Percentiles rank a stretch among this genome's conserved stretches.
Evolutionary conservation across 2,113 vertebrate species (phyloP).

Genomic region (Sisor rabdophorus): DNA sequence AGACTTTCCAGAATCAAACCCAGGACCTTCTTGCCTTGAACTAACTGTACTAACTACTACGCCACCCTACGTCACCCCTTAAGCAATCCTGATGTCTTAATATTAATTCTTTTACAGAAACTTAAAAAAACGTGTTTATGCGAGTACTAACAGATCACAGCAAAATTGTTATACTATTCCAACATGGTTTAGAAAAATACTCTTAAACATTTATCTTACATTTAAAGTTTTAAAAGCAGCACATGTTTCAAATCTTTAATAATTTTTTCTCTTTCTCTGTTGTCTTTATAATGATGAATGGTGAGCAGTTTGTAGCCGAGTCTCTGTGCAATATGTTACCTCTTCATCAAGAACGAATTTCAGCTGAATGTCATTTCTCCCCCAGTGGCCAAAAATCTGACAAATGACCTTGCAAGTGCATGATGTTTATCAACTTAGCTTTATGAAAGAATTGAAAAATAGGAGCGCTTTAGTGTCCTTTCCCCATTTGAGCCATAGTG

Average conservation of each 20-base stretch:
- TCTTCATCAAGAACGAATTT: conserved; percentile 5
- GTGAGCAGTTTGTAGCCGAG: background rate
- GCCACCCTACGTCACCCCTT: too few relatives aligned
- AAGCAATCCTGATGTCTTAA: background rate
- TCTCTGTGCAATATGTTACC: conserved; percentile 28
- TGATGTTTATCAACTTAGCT: conserved; percentile 26
- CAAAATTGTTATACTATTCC: too few relatives aligned
- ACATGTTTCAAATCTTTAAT: background rate
- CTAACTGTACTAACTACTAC: too few relatives aligned
- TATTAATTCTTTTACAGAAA: background rate
- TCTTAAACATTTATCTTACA: too few relatives aligned
- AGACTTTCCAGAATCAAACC: too few relatives aligned
- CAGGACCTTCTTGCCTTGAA: too few relatives aligned
- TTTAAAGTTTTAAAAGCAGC: background rate
- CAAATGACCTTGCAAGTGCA: conserved; percentile 24
- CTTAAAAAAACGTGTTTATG: background rate
- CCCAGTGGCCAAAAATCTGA: conserved; percentile 21
- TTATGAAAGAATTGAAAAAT: conserved; percentile 28
- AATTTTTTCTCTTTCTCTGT: background rate
- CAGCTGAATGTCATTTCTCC: conserved; percentile 18
- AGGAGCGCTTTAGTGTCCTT: conserved; percentile 8
- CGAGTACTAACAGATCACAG: background rate
- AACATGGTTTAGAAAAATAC: too few relatives aligned
- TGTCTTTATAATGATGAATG: conserved; percentile 22
- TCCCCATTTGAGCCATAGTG: background rate